Base-by-base conservation (phyloP, 53 echinoderm and acorn worm species). In the Paracentrotus lividus region DNA sequence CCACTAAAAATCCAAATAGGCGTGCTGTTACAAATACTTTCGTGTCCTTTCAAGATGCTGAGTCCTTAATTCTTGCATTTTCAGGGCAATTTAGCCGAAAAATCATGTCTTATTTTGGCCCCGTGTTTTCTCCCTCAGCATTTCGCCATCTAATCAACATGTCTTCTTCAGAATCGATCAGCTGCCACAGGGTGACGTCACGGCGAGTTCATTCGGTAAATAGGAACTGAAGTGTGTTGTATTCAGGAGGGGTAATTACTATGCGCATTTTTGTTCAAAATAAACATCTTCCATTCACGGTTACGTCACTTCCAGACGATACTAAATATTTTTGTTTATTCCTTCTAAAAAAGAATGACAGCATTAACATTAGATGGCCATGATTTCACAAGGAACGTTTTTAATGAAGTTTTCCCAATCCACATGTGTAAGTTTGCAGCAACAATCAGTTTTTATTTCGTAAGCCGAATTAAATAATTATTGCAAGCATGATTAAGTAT, bases 101-200 rank as follows among this genome's bases (percentile, higher is more conserved):
- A 90, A 66, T 88, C 72, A 38, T 72, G 72, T 72, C 69, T 90
- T 90, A 75, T 90, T 27, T 90, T 90, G 90, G 65, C 67, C 67
- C 90, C 47, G 67, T 53, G 75, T 72, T 16, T 49, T 47, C 43
- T 90, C 53, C 18, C 72, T 90, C 90, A 69, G 90, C 90, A 90
- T 90, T 90, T 90, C 90, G 90, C 90, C 90, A 90, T 90, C 90
- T 90, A 90, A 90, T 90, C 90, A 90, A 90, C 90, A 90, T 90
- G 90, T 90, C 90, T 90, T 72, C 90, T 68, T 72, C 53, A 29
- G 90, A 90, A 90, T 90, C 90, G 90, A 90, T 90, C 90, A 90
- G 68, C 90, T 69, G 90, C 90, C 75, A 72, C 23, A 47, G 7
- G 42, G 49, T 90, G 90, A 90, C 90, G 90, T 90, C 90, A 90